Conservation (phyloP, 2,888 invertebrate species). For the Cephus nigrinus region DNA sequence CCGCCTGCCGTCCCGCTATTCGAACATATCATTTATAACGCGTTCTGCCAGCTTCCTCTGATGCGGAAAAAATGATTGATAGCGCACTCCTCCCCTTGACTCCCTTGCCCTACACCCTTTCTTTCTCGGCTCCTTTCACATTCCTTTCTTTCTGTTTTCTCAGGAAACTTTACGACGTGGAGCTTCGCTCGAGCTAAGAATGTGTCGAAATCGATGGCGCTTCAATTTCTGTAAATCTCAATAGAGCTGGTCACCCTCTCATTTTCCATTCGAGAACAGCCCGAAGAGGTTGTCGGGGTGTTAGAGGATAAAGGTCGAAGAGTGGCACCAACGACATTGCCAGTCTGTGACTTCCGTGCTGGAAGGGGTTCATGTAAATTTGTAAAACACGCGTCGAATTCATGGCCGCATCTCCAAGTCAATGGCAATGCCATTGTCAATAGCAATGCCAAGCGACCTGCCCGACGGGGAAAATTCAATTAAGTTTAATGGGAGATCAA, state of each 20-base stretch:
- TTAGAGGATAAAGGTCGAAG: not conserved
- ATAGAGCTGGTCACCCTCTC: constrained; percentile 1
- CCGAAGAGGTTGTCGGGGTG: not conserved
- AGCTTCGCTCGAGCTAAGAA: not conserved
- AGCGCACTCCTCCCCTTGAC: not conserved
- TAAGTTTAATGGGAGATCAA: constrained; percentile 69
- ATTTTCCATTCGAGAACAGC: not conserved
- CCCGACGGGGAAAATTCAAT: constrained; percentile 68
- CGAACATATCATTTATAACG: constrained; percentile 24
- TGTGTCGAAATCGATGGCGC: constrained; percentile 13
- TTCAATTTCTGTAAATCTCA: constrained; percentile 23
- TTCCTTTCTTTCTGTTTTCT: not conserved
- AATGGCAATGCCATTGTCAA: constrained; percentile 44
- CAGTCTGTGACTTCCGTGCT: not conserved
- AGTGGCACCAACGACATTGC: not conserved
- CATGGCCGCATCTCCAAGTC: constrained; percentile 34
- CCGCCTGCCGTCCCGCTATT: constrained; percentile 1
- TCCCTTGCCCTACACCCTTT: not conserved
- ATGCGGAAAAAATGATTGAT: constrained; percentile 24
- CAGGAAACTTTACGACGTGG: not conserved
- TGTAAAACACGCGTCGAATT: constrained; percentile 46
- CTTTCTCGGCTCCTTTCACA: not conserved
- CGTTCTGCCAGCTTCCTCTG: constrained; percentile 19
- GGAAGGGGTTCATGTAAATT: constrained; percentile 41
- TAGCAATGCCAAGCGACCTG: constrained; percentile 17